These are phyloP conservation scores for Drosophila miranda DNA, from an alignment of 1,140 invertebrate genomes.

Conservation along the genomic window DNA sequence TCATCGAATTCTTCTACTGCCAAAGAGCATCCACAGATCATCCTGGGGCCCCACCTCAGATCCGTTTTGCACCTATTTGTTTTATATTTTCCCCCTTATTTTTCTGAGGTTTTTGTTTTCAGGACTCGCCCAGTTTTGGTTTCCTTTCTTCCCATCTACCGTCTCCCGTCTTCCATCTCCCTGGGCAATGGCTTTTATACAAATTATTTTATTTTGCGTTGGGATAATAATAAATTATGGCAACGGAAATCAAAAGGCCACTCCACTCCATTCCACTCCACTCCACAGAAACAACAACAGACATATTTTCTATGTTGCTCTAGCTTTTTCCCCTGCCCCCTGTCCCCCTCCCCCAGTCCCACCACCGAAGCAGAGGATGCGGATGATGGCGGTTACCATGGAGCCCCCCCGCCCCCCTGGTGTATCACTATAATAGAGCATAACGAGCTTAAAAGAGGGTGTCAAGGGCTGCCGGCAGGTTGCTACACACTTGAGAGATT, in stretches of 20 bases:
- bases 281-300: slow-evolving; percentile 27
- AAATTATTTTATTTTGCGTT: slow-evolving; percentile 72
- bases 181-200: slow-evolving; percentile 56
- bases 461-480: slow-evolving; percentile 13
- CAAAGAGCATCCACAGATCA: slow-evolving; percentile 1
- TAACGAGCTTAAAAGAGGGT: slow-evolving; percentile 32
- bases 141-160: not conserved
- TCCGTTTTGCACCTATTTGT: not conserved
- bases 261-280: slow-evolving; percentile 53
- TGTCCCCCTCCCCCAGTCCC: too few species aligned
- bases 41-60: not conserved
- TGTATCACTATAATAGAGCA: slow-evolving; percentile 42
- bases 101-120: slow-evolving; percentile 38
- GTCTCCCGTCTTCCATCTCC: not conserved
- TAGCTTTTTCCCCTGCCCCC: not conserved
- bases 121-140: slow-evolving; percentile 7
- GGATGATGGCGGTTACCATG: slow-evolving; percentile 35
- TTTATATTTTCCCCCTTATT: not conserved
- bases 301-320: slow-evolving; percentile 19
- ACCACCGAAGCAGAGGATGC: not conserved
- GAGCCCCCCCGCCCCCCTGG: not conserved
- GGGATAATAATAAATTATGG: slow-evolving; percentile 66
- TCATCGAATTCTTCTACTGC: too few species aligned
- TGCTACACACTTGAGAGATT: slow-evolving; percentile 35
- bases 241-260: slow-evolving; percentile 67